Evolutionary conservation across 1,140 invertebrate species (phyloP).

Genomic region (Drosophila orosa): DNA sequence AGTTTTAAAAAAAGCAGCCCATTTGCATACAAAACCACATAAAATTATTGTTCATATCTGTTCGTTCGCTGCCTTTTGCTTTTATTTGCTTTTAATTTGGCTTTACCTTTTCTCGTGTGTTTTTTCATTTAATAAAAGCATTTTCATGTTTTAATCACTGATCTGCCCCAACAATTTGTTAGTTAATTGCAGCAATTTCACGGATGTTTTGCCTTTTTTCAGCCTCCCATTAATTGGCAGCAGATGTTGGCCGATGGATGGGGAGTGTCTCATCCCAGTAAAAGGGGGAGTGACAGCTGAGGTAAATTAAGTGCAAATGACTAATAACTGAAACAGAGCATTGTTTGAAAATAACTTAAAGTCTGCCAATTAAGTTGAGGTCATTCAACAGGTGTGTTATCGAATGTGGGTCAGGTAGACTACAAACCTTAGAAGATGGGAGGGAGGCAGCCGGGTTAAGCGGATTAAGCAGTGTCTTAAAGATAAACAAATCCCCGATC

Average conservation of each 20-base stretch:
- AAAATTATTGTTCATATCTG: conserved; percentile 39
- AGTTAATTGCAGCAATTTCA: conserved; percentile 73
- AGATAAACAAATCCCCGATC: conserved; percentile 17
- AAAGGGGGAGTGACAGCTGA: not conserved
- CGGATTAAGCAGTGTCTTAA: not conserved
- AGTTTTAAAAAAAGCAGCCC: not conserved
- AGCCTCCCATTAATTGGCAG: conserved; percentile 31
- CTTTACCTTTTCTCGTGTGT: conserved; percentile 15
- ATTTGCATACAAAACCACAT: conserved; percentile 15
- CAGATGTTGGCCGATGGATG: conserved; percentile 22
- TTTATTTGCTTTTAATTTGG: conserved; percentile 25
- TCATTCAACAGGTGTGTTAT: conserved; percentile 39
- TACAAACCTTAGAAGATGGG: not conserved
- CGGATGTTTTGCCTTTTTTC: conserved; percentile 37
- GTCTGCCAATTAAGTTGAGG: conserved; percentile 18
- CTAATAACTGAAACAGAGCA: conserved; percentile 20
- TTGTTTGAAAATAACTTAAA: conserved; percentile 18
- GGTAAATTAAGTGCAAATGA: conserved; percentile 36
- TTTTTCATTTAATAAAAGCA: conserved; percentile 61
- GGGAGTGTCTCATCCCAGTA: conserved; percentile 17
- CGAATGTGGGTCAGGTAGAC: conserved; percentile 32
- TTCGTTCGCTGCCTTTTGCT: conserved; percentile 19
- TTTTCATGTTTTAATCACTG: conserved; percentile 75
- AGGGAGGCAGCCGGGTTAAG: not conserved
- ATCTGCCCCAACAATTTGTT: conserved; percentile 78